Percentiles rank a stretch among this genome's conserved stretches.
Evolutionary conservation across 2,888 invertebrate species (phyloP).

Genomic region (Sussaba pulchella): DNA sequence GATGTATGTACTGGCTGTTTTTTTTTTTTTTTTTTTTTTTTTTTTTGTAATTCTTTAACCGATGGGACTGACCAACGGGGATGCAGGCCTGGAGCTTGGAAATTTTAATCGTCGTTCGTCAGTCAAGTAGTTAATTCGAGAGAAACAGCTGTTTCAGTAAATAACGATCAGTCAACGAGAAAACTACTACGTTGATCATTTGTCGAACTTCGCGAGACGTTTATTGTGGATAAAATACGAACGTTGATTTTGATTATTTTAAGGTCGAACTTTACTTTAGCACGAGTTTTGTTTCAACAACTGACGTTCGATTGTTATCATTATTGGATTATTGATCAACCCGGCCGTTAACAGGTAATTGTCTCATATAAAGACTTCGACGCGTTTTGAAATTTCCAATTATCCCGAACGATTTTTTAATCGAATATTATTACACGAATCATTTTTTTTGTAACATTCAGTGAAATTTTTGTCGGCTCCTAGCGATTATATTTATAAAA

Average conservation of each 20-base stretch:
- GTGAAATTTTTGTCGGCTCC: too few relatives aligned
- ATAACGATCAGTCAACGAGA: conserved; percentile 5
- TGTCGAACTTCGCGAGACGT: too few relatives aligned
- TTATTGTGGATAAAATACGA: too few relatives aligned
- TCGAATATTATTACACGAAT: too few relatives aligned
- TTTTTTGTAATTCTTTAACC: conserved; percentile 58
- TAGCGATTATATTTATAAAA: too few relatives aligned
- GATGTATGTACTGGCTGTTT: conserved; percentile 43
- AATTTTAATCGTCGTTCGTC: conserved; percentile 26
- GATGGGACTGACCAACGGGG: conserved; percentile 16
- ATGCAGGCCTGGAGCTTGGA: conserved; percentile 10
- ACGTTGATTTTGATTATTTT: too few relatives aligned
- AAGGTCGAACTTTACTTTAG: background rate
- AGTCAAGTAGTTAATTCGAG: conserved; percentile 46
- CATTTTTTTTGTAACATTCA: too few relatives aligned
- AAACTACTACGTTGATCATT: conserved; percentile 33
- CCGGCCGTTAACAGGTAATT: conserved; percentile 15
- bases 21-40: conserved; percentile 31
- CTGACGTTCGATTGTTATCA: background rate
- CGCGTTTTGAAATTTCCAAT: too few relatives aligned
- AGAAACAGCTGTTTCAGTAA: conserved; percentile 27
- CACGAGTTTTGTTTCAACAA: background rate
- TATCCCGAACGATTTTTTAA: too few relatives aligned
- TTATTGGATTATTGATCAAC: conserved; percentile 7
- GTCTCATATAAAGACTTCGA: too few relatives aligned